Conservation (phyloP, 2,113 vertebrate species). For the Halcyon senegalensis region DNA sequence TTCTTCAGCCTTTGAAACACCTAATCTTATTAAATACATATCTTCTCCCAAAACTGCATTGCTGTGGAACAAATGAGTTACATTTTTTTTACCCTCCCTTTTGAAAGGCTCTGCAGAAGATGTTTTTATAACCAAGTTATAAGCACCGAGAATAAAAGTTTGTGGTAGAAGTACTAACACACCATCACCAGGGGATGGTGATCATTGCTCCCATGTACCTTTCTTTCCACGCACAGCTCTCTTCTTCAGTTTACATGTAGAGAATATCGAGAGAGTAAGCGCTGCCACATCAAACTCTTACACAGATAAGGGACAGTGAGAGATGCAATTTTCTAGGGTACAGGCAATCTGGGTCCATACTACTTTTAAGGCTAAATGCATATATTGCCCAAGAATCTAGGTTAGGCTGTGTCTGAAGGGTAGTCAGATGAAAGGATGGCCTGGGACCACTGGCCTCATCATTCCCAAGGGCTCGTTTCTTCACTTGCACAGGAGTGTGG, state of each 20-base stretch:
- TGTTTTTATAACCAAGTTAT: not conserved
- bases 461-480: not conserved
- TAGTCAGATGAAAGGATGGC: not conserved
- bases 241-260: not conserved
- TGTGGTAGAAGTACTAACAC: not conserved
- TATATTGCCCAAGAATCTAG: not conserved
- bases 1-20: not conserved
- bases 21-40: not conserved
- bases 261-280: not conserved
- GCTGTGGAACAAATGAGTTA: not conserved
- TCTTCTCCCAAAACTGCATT: not conserved
- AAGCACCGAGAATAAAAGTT: not conserved
- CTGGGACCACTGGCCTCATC: not conserved
- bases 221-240: not conserved
- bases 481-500: not conserved
- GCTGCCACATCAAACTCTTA: not conserved
- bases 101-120: not conserved
- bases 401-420: not conserved
- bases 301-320: not conserved
- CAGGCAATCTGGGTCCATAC: not conserved
- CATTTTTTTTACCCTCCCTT: not conserved
- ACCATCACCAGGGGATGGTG: not conserved
- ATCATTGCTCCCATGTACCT: not conserved
- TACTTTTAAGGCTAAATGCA: not conserved
- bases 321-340: accelerated